Evolutionary conservation across 2,888 invertebrate genomes (phyloP).

Genomic region (Callyntrura guangdongensis): DNA sequence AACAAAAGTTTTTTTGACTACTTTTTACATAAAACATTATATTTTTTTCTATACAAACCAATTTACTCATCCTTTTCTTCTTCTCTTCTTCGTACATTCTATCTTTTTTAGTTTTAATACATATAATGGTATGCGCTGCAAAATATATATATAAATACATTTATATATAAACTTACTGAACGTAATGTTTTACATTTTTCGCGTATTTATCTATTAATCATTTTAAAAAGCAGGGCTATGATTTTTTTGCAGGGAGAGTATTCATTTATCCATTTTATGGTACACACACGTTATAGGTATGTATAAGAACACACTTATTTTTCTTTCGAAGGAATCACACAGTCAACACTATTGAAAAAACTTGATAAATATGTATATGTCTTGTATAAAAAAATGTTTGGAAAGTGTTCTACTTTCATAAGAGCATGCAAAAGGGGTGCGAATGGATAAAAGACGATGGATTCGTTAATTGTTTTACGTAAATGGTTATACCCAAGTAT

Average conservation of each 20-base stretch:
- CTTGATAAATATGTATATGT: background rate
- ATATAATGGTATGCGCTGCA: conserved; percentile 46
- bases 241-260: conserved; percentile 64
- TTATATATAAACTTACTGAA: background rate
- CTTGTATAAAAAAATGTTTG: background rate
- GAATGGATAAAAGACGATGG: conserved; percentile 66
- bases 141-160: background rate
- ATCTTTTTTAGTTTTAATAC: conserved; percentile 17
- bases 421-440: conserved; percentile 1
- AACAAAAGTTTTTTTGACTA: conserved; percentile 54
- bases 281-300: background rate
- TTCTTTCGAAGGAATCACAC: too few relatives aligned
- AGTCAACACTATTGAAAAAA: too few relatives aligned
- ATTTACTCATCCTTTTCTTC: conserved; percentile 63
- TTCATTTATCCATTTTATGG: background rate
- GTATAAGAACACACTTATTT: background rate
- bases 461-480: conserved; percentile 56
- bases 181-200: conserved; percentile 40
- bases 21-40: conserved; percentile 31
- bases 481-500: background rate
- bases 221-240: conserved; percentile 17
- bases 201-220: conserved; percentile 16
- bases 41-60: background rate
- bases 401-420: background rate
- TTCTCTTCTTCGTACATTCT: conserved; percentile 44